phyloP scores from a whole-genome alignment of 2,888 invertebrate species.

The Piscicola geometra region DNA sequence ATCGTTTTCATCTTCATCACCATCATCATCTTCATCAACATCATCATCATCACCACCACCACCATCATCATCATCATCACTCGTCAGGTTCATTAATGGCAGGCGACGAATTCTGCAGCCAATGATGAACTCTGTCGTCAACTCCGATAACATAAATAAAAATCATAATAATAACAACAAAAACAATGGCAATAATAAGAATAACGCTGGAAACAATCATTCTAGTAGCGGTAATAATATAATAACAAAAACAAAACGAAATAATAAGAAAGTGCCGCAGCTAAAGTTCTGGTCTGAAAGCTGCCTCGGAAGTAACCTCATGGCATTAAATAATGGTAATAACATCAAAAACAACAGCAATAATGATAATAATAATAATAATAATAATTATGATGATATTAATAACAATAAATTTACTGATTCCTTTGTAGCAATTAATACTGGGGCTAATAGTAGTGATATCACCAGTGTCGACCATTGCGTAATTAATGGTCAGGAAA shows the following conservation, averaged over 20 bases:
- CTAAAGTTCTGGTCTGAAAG: conserved; percentile 8
- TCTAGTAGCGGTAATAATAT: background rate
- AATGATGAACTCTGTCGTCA: conserved; percentile 16
- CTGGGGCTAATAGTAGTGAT: too few species aligned
- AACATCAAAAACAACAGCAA: background rate
- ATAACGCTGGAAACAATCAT: background rate
- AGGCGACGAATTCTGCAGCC: conserved; percentile 30
- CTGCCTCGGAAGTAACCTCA: background rate
- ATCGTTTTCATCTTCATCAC: conserved; percentile 10
- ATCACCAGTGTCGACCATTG: too few species aligned
- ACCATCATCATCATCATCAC: conserved; percentile 6
- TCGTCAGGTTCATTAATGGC: conserved; percentile 26
- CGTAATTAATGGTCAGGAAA: background rate
- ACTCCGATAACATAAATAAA: background rate
- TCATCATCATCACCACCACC: conserved; percentile 12
- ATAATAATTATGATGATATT: background rate
- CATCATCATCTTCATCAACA: conserved; percentile 16
- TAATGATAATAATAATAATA: background rate
- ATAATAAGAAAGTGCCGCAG: background rate
- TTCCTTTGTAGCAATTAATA: too few species aligned
- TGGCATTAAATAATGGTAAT: background rate
- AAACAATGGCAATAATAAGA: background rate
- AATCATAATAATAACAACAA: background rate
- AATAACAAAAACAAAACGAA: background rate
- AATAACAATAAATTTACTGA: too few species aligned